Percentiles rank a stretch among this genome's conserved stretches.
Conservation (phyloP, 2,113 vertebrate genomes). For the Chrysemys picta region DNA sequence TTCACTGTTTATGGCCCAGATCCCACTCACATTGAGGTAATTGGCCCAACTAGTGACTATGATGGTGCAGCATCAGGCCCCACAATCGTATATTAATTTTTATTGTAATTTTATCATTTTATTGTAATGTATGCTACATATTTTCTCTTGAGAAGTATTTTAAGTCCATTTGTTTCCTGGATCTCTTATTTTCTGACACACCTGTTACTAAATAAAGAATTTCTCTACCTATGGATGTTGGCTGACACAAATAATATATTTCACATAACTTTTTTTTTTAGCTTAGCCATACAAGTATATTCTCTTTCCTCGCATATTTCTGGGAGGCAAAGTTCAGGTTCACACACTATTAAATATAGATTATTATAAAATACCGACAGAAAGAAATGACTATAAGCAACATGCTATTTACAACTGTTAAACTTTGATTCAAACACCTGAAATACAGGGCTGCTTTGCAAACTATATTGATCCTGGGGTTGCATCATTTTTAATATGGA, state of each 20-base stretch:
- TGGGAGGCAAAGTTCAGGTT: background rate
- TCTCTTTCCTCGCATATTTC: background rate
- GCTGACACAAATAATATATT: background rate
- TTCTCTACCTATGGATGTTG: background rate
- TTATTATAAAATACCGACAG: background rate
- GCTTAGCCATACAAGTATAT: background rate
- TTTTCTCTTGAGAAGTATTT: background rate
- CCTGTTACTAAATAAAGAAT: background rate
- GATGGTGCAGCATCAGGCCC: background rate
- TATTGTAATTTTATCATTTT: background rate
- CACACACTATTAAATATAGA: background rate
- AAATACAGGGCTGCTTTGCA: background rate
- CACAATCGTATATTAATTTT: background rate
- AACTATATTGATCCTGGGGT: background rate
- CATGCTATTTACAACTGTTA: background rate
- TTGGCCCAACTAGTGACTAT: background rate
- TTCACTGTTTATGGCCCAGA: background rate
- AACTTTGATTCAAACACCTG: slow-evolving; percentile 2
- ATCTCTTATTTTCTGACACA: background rate
- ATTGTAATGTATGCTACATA: background rate
- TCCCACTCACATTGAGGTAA: no score
- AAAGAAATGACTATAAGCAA: background rate
- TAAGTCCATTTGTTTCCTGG: background rate
- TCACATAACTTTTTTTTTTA: background rate
- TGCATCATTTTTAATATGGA: background rate